A percentile compares a stretch with the other conserved stretches of the same genome.
phyloP scores from a whole-genome alignment of 92 coral and sea anemone species.

The Diadumene lineata region DNA sequence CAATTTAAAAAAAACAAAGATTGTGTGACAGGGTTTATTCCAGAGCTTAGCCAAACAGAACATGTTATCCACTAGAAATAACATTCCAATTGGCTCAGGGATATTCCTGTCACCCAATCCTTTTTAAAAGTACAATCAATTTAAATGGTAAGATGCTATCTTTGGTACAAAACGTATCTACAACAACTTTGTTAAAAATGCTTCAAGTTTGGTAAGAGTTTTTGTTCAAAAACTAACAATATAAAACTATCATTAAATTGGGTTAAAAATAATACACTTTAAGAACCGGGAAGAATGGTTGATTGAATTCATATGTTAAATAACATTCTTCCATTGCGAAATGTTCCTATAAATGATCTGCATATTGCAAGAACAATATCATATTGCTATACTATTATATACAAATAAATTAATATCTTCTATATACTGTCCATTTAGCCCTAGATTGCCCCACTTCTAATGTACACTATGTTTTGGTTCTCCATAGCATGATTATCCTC shows the following conservation, averaged over 20 bases:
- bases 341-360: slow-evolving; percentile 1
- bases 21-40: too few relatives aligned
- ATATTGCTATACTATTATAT: not conserved
- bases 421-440: not conserved
- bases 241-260: slow-evolving; percentile 24
- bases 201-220: not conserved
- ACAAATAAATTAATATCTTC: slow-evolving; percentile 5
- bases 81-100: too few relatives aligned
- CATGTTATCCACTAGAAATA: too few relatives aligned
- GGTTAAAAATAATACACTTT: slow-evolving; percentile 12
- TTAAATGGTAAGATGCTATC: too few relatives aligned
- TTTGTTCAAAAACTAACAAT: not conserved
- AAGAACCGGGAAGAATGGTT: slow-evolving; percentile 17
- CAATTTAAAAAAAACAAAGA: too few relatives aligned
- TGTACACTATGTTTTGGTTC: too few relatives aligned
- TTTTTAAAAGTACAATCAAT: too few relatives aligned
- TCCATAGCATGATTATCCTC: too few relatives aligned
- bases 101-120: too few relatives aligned
- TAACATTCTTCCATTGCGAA: slow-evolving; percentile 16
- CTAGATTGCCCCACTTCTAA: too few relatives aligned
- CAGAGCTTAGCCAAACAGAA: too few relatives aligned
- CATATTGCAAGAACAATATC: not conserved
- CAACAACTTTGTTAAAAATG: not conserved
- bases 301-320: slow-evolving; percentile 22
- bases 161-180: not conserved